Conservation (phyloP, 1,140 invertebrate species). For the Holotrichia oblita region DNA sequence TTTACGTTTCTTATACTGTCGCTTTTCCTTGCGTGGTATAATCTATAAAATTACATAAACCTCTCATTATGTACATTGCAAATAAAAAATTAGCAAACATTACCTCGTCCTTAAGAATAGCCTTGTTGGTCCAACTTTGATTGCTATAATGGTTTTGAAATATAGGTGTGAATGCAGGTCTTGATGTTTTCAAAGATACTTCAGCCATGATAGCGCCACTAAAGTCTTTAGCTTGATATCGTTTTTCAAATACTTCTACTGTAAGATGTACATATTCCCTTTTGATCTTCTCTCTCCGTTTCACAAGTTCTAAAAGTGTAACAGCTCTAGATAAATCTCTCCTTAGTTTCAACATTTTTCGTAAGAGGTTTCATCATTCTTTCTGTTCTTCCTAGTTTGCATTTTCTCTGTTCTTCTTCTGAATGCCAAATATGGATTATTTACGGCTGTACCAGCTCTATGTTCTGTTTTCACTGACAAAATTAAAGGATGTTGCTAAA, state of each 20-base stretch:
- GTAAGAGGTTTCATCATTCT: slow-evolving; percentile 99
- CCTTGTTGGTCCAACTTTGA: slow-evolving; percentile 68
- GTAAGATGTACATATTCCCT: slow-evolving; percentile 91
- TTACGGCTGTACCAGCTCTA: slow-evolving; percentile 83
- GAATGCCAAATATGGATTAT: slow-evolving; percentile 98
- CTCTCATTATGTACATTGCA: too few relatives aligned
- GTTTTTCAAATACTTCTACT: slow-evolving; percentile 89
- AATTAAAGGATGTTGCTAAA: too few relatives aligned
- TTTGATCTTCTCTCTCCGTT: slow-evolving; percentile 91
- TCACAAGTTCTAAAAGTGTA: slow-evolving; percentile 89
- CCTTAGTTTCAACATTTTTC: slow-evolving; percentile 97
- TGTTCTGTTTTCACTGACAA: slow-evolving; percentile 94
- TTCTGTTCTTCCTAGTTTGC: slow-evolving; percentile 99
- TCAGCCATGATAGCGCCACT: slow-evolving; percentile 84
- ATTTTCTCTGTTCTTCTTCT: slow-evolving; percentile 97
- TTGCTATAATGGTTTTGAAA: slow-evolving; percentile 63
- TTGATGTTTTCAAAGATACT: slow-evolving; percentile 74
- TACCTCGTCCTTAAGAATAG: slow-evolving; percentile 64
- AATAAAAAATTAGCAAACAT: too few relatives aligned
- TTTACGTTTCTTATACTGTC: slow-evolving; percentile 91
- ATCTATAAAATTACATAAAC: slow-evolving; percentile 58
- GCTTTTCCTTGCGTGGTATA: slow-evolving; percentile 78
- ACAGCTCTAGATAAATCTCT: slow-evolving; percentile 91
- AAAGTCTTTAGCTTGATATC: slow-evolving; percentile 89
- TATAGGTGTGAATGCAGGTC: slow-evolving; percentile 82